phyloP scores from a whole-genome alignment of 2,888 invertebrate genomes.

The Drosophila suboccidentalis region DNA sequence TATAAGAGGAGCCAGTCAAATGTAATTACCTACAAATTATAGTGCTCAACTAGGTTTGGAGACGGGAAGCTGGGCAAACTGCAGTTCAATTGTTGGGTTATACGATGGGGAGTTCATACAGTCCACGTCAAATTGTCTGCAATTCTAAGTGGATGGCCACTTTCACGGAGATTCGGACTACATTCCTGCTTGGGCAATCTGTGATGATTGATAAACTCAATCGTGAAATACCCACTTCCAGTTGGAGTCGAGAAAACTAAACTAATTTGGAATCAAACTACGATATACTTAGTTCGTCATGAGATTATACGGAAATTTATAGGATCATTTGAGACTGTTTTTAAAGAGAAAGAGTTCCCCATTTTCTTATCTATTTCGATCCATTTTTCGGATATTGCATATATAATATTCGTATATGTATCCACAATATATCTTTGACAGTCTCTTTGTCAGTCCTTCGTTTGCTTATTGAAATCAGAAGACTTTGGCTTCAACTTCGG shows the following conservation, averaged over 20 bases:
- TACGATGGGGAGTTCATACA: conserved; percentile 35
- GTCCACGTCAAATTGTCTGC: conserved; percentile 57
- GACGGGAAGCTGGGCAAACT: conserved; percentile 49
- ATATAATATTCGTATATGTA: conserved; percentile 1
- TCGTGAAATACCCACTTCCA: conserved; percentile 9
- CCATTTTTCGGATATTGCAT: neutral
- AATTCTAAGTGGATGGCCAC: conserved; percentile 27
- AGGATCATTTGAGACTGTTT: neutral
- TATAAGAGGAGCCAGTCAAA: conserved; percentile 2
- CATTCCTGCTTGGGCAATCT: conserved; percentile 13
- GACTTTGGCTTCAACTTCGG: conserved; percentile 54
- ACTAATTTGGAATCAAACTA: neutral
- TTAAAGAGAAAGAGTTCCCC: neutral
- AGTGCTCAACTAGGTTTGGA: conserved; percentile 59
- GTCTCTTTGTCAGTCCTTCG: conserved; percentile 31
- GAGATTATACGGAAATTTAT: neutral
- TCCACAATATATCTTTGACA: neutral
- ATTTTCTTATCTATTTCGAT: neutral
- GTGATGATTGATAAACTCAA: conserved; percentile 17
- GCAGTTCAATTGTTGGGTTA: conserved; percentile 63
- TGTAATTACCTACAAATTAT: conserved; percentile 72
- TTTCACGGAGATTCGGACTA: conserved; percentile 5
- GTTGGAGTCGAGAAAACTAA: neutral
- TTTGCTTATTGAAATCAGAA: conserved; percentile 49
- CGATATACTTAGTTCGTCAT: neutral